Evolutionary conservation across 2,888 invertebrate genomes (phyloP).

Genomic region (Athrips mouffetella): DNA sequence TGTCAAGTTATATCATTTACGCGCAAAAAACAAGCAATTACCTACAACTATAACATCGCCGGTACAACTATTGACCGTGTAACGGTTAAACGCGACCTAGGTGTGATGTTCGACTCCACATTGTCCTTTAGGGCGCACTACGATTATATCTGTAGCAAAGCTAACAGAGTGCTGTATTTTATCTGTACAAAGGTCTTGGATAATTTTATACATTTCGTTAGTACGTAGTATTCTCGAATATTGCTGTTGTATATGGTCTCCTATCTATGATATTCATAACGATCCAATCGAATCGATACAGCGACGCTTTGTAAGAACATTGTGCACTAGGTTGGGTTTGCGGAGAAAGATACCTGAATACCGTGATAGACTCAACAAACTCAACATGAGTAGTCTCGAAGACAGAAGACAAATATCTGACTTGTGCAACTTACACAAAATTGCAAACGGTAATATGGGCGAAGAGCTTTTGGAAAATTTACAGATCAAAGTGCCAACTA

Average conservation of each 20-base stretch:
- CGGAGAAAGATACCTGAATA: not conserved
- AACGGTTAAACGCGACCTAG: not conserved
- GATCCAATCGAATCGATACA: not conserved
- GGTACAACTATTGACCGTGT: not conserved
- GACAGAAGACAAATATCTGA: not conserved
- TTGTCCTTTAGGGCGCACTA: not conserved
- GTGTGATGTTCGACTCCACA: not conserved
- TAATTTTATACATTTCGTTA: too few species aligned
- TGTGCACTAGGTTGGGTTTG: not conserved
- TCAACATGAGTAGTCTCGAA: not conserved
- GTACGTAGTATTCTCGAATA: too few species aligned
- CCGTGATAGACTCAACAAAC: not conserved
- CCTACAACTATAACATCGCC: not conserved
- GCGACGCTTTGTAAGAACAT: not conserved
- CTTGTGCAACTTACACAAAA: too few species aligned
- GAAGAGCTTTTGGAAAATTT: not conserved
- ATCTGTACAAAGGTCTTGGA: too few species aligned
- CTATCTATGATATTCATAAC: not conserved
- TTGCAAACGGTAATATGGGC: too few species aligned
- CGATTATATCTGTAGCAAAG: not conserved
- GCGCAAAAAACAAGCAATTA: not conserved
- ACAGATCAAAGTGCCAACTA: not conserved
- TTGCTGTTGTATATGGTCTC: not conserved
- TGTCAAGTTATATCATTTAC: not conserved
- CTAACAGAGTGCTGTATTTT: not conserved